A percentile compares a stretch with the other conserved stretches of the same genome.
phyloP scores from a whole-genome alignment of 2,888 invertebrate genomes.

The Xylota segnis region DNA sequence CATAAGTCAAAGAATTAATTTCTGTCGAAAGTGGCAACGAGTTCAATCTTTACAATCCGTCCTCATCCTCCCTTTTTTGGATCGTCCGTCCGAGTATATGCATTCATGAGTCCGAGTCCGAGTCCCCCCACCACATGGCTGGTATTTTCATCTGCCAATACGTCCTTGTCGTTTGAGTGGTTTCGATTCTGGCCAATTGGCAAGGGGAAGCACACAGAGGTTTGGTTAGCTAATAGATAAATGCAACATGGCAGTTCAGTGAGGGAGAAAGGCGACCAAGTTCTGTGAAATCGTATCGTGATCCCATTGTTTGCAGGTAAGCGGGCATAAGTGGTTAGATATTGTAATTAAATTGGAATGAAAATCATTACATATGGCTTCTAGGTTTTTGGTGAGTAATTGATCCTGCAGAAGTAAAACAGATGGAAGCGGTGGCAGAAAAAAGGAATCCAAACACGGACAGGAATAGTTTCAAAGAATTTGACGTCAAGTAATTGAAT shows the following conservation, averaged over 20 bases:
- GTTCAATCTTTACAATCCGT: slow-evolving; percentile 58
- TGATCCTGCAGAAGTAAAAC: slow-evolving; percentile 20
- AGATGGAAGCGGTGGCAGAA: background rate
- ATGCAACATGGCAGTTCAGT: slow-evolving; percentile 57
- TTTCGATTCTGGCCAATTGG: slow-evolving; percentile 20
- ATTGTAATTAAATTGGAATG: slow-evolving; percentile 70
- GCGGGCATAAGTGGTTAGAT: slow-evolving; percentile 58
- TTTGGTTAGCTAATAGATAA: slow-evolving; percentile 56
- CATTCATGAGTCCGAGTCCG: slow-evolving; percentile 49
- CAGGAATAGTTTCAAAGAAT: slow-evolving; percentile 32
- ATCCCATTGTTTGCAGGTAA: slow-evolving; percentile 66
- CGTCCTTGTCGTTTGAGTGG: slow-evolving; percentile 26
- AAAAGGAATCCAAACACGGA: background rate
- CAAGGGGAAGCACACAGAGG: background rate
- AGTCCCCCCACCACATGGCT: slow-evolving; percentile 23
- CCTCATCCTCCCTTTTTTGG: slow-evolving; percentile 6
- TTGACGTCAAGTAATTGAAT: slow-evolving; percentile 52
- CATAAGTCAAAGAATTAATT: slow-evolving; percentile 76
- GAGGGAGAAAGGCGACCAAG: slow-evolving; percentile 32
- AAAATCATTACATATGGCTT: slow-evolving; percentile 62
- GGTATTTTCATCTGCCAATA: slow-evolving; percentile 27
- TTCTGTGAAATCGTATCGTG: slow-evolving; percentile 36
- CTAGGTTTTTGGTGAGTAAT: slow-evolving; percentile 41
- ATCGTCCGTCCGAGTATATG: background rate
- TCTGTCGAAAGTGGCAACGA: slow-evolving; percentile 74